Percentiles rank a stretch among this genome's conserved stretches.
phyloP scores from a whole-genome alignment of 2,888 invertebrate genomes.

The Synanthedon tipuliformis region DNA sequence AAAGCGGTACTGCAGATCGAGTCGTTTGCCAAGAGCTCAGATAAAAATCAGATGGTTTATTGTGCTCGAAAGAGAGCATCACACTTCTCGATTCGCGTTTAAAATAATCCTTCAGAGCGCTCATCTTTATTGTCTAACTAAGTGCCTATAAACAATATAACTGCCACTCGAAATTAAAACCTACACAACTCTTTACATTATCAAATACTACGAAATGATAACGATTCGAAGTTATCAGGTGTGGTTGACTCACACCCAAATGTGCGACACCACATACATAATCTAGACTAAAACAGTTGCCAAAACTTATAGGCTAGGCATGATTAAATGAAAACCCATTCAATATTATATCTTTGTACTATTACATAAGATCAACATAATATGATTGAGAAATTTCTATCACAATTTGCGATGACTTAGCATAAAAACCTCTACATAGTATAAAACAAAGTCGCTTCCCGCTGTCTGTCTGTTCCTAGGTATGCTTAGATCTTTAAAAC shows the following conservation, averaged over 20 bases:
- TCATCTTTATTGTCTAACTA: conserved; percentile 23
- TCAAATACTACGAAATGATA: conserved; percentile 10
- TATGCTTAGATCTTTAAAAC: too few species aligned
- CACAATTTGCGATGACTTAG: too few species aligned
- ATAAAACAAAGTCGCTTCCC: too few species aligned
- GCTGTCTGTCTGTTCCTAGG: too few species aligned
- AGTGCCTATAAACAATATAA: not conserved
- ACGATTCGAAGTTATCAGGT: conserved; percentile 4
- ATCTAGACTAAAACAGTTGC: conserved; percentile 5
- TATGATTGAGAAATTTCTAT: too few species aligned
- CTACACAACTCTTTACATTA: conserved; percentile 5
- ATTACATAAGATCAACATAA: too few species aligned
- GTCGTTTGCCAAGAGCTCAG: conserved; percentile 55
- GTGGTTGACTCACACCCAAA: conserved; percentile 7
- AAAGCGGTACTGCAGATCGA: conserved; percentile 43
- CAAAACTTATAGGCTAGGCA: conserved; percentile 10
- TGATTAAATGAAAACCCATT: not conserved
- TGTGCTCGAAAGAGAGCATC: conserved; percentile 43
- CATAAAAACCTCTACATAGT: too few species aligned
- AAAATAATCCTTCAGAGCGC: conserved; percentile 43
- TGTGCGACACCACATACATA: not conserved
- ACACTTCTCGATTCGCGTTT: conserved; percentile 34
- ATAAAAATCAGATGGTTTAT: conserved; percentile 46
- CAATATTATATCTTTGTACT: too few species aligned
- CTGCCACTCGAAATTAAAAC: conserved; percentile 4